Evolutionary conservation across 2,113 vertebrate genomes (phyloP), one percentile per base, ranked within the genome.

Genomic region (Equus quagga): DNA sequence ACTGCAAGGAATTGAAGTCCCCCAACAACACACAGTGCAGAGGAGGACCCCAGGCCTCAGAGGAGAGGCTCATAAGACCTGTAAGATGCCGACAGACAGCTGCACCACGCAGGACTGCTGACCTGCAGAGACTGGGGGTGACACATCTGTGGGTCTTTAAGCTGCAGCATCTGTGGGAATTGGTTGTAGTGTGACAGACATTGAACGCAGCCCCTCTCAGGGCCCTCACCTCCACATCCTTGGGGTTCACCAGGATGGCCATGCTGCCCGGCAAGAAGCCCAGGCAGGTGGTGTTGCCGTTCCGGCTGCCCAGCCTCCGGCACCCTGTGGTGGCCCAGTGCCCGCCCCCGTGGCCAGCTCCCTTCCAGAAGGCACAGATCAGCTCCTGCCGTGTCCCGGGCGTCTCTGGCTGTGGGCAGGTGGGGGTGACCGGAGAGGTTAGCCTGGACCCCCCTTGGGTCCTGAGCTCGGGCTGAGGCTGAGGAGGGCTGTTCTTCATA

Each of bases 251-350:
- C 89, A 99, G 98, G 84, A 99, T 78, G 7, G 99, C 98, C 62
- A 99, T 99, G 18, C 98, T 99, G 78, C 36, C 36, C 3, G 36
- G 36, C 36, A 41, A 41, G 36, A 41, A 41, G 36, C 36, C 36
- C 36, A 41, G 36, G 36, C 99, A 99, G 64, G 98, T 91, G 0
- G 98, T 99, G 96, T 95, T 97, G 94, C 93, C 97, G 31, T 97
- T 91, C 75, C 90, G 10, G 1, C 92, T 81, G 73, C 9, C 54
- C 5, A 92, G 67, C 7, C 91, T n/a, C 90, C 56, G 91, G 56
- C 99, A 99, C 75, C 98, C 99, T 2, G 97, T 96, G 2, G 91
- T 96, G 21, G 98, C 98, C 99, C 99, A 99, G 36, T 41, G 36
- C 36, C 36, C 36, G 36, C 36, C 36, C 36, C 36, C 36, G 36